Percentiles rank a stretch among this genome's conserved stretches.
Conservation (phyloP, 2,113 vertebrate species). For the Falcunculus frontatus region DNA sequence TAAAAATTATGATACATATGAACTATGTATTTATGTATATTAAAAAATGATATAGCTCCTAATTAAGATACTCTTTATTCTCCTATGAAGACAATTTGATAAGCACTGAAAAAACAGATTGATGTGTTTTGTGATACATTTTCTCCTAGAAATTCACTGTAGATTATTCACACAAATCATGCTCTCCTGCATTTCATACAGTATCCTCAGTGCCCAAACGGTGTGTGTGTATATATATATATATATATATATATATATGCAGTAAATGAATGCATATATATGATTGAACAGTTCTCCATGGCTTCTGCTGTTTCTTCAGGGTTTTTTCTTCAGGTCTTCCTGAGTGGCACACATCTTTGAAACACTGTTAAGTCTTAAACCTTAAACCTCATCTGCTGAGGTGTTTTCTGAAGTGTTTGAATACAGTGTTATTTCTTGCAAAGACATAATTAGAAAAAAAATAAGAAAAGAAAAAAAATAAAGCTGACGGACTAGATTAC, state of each 20-base stretch:
- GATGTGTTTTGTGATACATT: neutral
- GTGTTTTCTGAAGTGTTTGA: neutral
- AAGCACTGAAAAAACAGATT: neutral
- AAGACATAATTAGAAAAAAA: neutral
- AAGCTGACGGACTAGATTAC: neutral
- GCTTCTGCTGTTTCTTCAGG: neutral
- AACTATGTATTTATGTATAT: neutral
- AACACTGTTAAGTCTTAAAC: neutral
- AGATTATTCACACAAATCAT: neutral
- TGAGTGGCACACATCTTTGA: fast-evolving
- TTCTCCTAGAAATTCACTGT: neutral
- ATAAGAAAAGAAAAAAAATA: neutral
- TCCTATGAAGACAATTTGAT: neutral
- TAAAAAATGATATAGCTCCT: neutral
- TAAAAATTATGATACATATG: neutral
- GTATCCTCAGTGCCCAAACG: neutral
- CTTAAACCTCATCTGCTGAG: neutral
- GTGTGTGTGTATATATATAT: no score
- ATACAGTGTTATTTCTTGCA: neutral
- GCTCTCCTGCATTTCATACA: neutral
- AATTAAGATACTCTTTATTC: neutral
- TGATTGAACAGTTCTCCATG: neutral
- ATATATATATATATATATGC: no score
- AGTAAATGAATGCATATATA: no score
- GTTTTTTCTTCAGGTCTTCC: neutral